Evolutionary conservation across 2,113 vertebrate genomes (phyloP).

Genomic region (Geothlypis trichas): DNA sequence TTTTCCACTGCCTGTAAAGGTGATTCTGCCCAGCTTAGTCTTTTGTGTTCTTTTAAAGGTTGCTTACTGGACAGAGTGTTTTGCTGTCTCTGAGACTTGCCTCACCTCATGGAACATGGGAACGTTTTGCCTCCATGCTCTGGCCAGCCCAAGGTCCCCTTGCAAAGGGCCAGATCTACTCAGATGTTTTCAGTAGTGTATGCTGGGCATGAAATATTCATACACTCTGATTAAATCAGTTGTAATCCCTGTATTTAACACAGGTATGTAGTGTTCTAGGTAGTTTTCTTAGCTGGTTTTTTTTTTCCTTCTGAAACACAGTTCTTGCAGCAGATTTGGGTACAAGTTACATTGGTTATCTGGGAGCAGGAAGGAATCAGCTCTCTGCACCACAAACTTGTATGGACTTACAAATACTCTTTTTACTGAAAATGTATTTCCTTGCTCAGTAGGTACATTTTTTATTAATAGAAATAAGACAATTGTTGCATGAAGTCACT

Average conservation of each 20-base stretch:
- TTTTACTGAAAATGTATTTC: not conserved
- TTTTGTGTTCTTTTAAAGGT: not conserved
- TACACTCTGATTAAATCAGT: not conserved
- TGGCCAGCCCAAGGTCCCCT: not conserved
- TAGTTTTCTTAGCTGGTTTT: not conserved
- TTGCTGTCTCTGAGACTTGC: not conserved
- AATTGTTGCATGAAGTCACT: not conserved
- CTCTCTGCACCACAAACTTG: not conserved
- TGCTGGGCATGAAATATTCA: not conserved
- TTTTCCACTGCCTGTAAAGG: not conserved
- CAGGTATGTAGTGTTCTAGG: not conserved
- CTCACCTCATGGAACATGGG: not conserved
- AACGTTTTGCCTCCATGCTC: not conserved
- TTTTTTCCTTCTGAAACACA: not conserved
- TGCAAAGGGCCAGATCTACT: not conserved
- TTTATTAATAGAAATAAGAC: not conserved
- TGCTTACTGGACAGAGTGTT: not conserved
- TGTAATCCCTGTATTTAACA: not conserved
- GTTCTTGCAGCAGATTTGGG: not conserved
- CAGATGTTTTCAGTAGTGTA: not conserved
- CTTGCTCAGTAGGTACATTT: not conserved
- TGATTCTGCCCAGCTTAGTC: not conserved
- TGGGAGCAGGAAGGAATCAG: not conserved
- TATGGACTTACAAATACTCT: not conserved
- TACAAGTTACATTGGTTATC: not conserved